Evolutionary conservation across 92 coral and sea anemone species (phyloP), one percentile per base, ranked within the genome.

Genomic region (Montipora capitata): DNA sequence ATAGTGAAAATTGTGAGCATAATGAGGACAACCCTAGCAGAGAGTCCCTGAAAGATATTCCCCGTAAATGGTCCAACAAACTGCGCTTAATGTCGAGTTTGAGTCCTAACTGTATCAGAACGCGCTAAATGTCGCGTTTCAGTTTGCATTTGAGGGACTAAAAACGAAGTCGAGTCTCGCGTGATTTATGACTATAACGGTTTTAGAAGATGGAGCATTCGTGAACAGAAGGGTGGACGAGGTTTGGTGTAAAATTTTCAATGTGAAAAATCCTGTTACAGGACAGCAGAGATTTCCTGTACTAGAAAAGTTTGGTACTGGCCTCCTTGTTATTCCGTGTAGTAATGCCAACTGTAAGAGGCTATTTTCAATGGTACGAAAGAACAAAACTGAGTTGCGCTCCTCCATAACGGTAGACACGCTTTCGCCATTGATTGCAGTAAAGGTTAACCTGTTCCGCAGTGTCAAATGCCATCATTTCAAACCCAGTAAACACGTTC

Each of bases 1-100:
- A 87, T 67, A 79, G 91, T 87, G 91, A 87, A 87, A 87, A 87
- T 87, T 87, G 78, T 79, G 91, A 87, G 91, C 91, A 87, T 87
- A 87, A 87, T 87, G 91, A 79, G 87, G 91, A 87, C 87, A 87
- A 79, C 91, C 89, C 87, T 82, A 82, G 2, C 35, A 27, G 2
- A 27, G 35, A 27, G 35, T 27, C 35, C 35, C 35, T 27, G 35
- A 0, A 27, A 27, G 35, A 27, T 27, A 27, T 20, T 20, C 27
- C 0, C 27, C 27, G 27, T 20, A 20, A 20, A 20, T 20, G 27
- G 27, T 20, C 27, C 27, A 20, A 20, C 27, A 20, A 20, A 20
- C 27, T 20, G 27, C 27, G 27, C 27, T 20, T 20, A 20, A 20
- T 20, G 27, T 20, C 27, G 27, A 20, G 27, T 20, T 20, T 20